Conservation (phyloP, 2,888 invertebrate genomes). For the Aelia acuminata region DNA sequence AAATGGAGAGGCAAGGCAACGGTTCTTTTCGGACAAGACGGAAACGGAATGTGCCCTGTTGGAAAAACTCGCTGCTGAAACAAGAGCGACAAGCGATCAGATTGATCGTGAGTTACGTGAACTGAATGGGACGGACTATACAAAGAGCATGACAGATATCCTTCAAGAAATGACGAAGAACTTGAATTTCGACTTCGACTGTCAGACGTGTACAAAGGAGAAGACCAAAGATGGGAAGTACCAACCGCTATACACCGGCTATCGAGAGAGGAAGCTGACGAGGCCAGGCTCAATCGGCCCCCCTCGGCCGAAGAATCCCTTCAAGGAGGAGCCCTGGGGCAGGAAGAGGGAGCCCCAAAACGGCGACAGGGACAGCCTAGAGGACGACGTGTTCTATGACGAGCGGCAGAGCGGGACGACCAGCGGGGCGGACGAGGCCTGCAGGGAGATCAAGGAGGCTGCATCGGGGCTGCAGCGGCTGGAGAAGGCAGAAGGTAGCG, state of each 20-base stretch:
- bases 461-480: conserved; percentile 48
- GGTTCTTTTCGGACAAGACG: conserved; percentile 67
- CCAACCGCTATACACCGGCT: background rate
- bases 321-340: conserved; percentile 56
- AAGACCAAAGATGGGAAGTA: conserved; percentile 10
- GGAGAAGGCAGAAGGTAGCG: conserved; percentile 63
- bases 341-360: conserved; percentile 6
- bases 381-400: conserved; percentile 56
- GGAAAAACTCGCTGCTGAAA: conserved; percentile 81
- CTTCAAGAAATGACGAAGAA: conserved; percentile 66
- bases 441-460: conserved; percentile 53
- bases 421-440: conserved; percentile 47
- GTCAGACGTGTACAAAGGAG: conserved; percentile 57
- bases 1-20: conserved; percentile 58
- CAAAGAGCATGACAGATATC: conserved; percentile 65
- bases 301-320: conserved; percentile 54
- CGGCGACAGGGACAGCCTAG: conserved; percentile 34
- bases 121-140: conserved; percentile 67
- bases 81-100: conserved; percentile 81
- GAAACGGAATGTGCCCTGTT: conserved; percentile 78
- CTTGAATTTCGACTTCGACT: conserved; percentile 65
- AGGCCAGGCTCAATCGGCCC: conserved; percentile 54
- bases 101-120: conserved; percentile 78
- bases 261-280: conserved; percentile 42
- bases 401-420: background rate